Base-by-base conservation (phyloP, 1,140 invertebrate genomes). In the Drosophila murphyi region DNA sequence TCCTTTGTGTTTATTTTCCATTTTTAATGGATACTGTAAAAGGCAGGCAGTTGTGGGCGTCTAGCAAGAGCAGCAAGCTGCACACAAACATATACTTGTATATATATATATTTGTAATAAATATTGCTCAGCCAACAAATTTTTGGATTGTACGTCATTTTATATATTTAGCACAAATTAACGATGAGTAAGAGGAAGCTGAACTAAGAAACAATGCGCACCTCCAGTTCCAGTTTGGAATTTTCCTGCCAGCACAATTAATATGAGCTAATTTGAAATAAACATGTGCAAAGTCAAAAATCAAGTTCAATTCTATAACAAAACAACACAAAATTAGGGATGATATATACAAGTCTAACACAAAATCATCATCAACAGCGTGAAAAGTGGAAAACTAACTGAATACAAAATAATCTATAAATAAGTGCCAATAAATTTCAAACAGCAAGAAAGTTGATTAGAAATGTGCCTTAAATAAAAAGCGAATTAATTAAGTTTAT, bases 11-110 rank as follows among this genome's bases (percentile, higher is more conserved):
- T 83, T 82, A 72, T 78, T 52, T 48, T 61, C 55, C 76, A 72
- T 60, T 89, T 89, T 89, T 89, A 88, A 87, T 88, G 85, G 83
- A 74, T 72, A 75, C 85, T 89, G 83, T 88, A 88, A 86, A 87
- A 82, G 72, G 63, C 78, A 35, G 61, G n/a, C 20, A 3, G 43
- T 47, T 41, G 82, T 86, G 82, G 82, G 82, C 78, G 82, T 47
- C 52, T 10, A 59, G 47, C 59, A 52, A 50, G 47, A 74, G 56
- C 43, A 50, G 61, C 28, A 50, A 41, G 51, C 69, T 80, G 83
- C 86, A 80, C 68, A 70, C 59, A 34, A 31, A 35, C 7, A 32
- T 52, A 83, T 12, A 12, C 12, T 12, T 12, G 12, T 12, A 12
- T 12, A 12, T 12, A 12, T 20, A 47, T 45, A 59, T 32, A 60